Conservation (phyloP, 2,113 vertebrate genomes). For the Monopterus albus region DNA sequence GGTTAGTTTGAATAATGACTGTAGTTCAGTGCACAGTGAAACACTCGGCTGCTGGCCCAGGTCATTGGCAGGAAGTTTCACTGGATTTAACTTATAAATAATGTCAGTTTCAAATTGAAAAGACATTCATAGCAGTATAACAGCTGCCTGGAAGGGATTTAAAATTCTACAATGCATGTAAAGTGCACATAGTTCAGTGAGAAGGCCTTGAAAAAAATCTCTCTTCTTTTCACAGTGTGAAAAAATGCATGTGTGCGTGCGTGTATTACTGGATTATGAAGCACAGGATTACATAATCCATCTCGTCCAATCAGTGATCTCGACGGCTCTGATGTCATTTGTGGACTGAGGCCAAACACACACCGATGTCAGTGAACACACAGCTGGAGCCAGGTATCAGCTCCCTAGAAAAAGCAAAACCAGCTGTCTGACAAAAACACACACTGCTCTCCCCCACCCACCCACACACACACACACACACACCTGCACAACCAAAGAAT, state of each 20-base stretch:
- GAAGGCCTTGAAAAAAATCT: too few relatives aligned
- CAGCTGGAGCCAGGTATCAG: slow-evolving; percentile 51
- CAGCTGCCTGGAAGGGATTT: too few relatives aligned
- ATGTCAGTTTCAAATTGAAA: too few relatives aligned
- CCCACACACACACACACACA: neutral
- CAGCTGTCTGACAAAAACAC: slow-evolving; percentile 42
- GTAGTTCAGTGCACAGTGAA: too few relatives aligned
- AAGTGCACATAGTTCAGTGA: too few relatives aligned
- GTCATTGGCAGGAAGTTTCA: too few relatives aligned
- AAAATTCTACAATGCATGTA: too few relatives aligned
- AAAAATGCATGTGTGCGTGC: neutral
- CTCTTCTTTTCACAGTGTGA: neutral
- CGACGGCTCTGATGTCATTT: slow-evolving; percentile 13
- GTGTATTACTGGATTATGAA: slow-evolving; percentile 7
- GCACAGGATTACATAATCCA: slow-evolving; percentile 36
- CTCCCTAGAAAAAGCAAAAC: slow-evolving; percentile 27
- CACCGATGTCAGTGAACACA: slow-evolving; percentile 23
- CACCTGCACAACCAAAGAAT: too few relatives aligned
- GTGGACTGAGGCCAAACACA: slow-evolving; percentile 29
- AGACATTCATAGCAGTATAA: too few relatives aligned
- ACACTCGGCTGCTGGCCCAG: too few relatives aligned
- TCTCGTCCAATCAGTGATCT: slow-evolving; percentile 35
- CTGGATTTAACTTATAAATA: too few relatives aligned
- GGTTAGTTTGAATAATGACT: too few relatives aligned
- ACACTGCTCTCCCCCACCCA: slow-evolving; percentile 7